Percentiles rank a stretch among this genome's conserved stretches.
These are phyloP conservation scores for Spilarctia lutea DNA, from an alignment of 2,888 invertebrate genomes.

Conservation along the genomic window DNA sequence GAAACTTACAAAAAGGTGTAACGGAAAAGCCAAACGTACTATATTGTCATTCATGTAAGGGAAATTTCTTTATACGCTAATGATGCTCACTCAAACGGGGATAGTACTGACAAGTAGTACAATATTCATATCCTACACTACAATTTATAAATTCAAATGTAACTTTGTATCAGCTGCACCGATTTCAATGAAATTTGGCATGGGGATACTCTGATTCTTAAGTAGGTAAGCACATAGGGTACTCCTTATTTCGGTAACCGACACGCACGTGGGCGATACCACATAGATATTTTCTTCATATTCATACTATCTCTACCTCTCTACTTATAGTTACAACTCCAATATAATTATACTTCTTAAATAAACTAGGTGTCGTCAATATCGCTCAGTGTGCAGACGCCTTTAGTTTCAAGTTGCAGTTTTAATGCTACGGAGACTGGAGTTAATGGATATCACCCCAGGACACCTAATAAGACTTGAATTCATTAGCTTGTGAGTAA, in stretches of 20 bases:
- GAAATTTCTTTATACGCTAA: neutral
- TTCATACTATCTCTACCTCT: neutral
- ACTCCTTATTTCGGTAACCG: no score
- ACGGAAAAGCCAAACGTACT: neutral
- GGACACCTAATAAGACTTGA: constrained; percentile 50
- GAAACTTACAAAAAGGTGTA: neutral
- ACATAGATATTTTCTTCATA: no score
- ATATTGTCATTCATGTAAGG: neutral
- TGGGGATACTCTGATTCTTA: no score
- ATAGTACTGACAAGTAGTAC: no score
- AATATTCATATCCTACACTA: no score
- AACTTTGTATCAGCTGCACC: no score
- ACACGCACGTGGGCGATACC: no score
- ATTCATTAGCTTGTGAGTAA: constrained; percentile 51
- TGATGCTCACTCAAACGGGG: no score
- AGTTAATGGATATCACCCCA: constrained; percentile 41
- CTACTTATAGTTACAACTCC: neutral
- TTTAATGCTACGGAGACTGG: constrained; percentile 62
- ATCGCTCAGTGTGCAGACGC: constrained; percentile 33
- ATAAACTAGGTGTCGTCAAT: neutral
- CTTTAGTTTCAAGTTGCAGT: constrained; percentile 65
- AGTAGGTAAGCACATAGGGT: no score
- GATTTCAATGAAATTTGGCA: no score
- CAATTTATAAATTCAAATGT: no score
- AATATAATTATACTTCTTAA: neutral